Percentiles rank a stretch among this genome's conserved stretches.
These are phyloP conservation scores for Dimorphilus gyrociliatus DNA, from an alignment of 2,888 invertebrate species.

Conservation along the genomic window DNA sequence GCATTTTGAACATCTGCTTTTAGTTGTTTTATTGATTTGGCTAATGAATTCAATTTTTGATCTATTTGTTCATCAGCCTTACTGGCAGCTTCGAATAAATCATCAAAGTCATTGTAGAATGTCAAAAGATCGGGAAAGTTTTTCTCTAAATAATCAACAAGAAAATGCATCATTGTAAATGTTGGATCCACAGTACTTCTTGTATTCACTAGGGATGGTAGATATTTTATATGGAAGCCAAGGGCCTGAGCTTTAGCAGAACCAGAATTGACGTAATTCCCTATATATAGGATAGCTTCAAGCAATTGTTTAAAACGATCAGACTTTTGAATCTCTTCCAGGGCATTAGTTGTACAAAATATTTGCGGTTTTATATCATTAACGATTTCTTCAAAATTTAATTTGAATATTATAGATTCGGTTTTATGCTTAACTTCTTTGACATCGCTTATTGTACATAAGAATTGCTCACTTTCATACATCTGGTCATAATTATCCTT, in stretches of 20 bases:
- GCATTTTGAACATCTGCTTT: not conserved
- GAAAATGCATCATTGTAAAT: constrained; percentile 67
- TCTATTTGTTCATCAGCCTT: not conserved
- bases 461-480: constrained; percentile 68
- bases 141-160: constrained; percentile 68
- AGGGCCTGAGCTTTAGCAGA: constrained; percentile 77
- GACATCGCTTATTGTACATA: constrained; percentile 57
- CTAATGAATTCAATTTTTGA: too few species aligned
- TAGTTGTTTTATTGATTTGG: not conserved
- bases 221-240: constrained; percentile 48
- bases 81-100: constrained; percentile 66
- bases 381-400: constrained; percentile 69
- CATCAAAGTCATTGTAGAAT: constrained; percentile 72
- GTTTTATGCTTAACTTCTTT: constrained; percentile 69
- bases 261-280: constrained; percentile 93
- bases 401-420: constrained; percentile 72
- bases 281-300: constrained; percentile 69
- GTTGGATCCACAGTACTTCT: not conserved
- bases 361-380: constrained; percentile 80
- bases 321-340: constrained; percentile 76
- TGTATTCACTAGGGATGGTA: not conserved
- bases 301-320: constrained; percentile 74
- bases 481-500: constrained; percentile 57
- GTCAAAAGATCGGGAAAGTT: constrained; percentile 68
- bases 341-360: constrained; percentile 83